Percentiles rank a stretch among this genome's conserved stretches.
These are phyloP conservation scores for Asbolus verrucosus DNA, from an alignment of 1,140 invertebrate species.

Conservation along the genomic window DNA sequence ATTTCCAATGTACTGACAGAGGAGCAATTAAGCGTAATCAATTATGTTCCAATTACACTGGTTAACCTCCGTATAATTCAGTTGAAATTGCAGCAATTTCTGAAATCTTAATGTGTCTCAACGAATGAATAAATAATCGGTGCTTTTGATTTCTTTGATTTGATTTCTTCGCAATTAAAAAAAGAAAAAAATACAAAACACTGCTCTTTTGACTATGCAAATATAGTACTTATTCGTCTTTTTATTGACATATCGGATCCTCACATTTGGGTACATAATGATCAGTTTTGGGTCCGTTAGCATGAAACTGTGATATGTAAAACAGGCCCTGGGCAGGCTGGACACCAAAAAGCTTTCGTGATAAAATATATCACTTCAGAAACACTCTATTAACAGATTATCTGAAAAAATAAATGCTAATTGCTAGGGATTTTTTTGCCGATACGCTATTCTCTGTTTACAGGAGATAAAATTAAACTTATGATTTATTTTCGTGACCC, in stretches of 20 bases:
- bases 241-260: too few relatives aligned
- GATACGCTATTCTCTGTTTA: conserved; percentile 43
- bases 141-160: too few relatives aligned
- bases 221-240: too few relatives aligned
- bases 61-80: conserved; percentile 28
- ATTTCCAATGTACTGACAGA: conserved; percentile 25
- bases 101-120: too few relatives aligned
- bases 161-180: too few relatives aligned
- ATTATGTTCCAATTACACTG: conserved; percentile 27
- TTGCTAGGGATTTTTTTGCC: conserved; percentile 32
- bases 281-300: too few relatives aligned
- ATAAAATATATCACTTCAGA: conserved; percentile 11
- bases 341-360: conserved; percentile 21
- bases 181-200: too few relatives aligned
- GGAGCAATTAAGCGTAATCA: conserved; percentile 34
- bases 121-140: too few relatives aligned
- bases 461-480: conserved; percentile 52
- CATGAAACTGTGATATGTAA: conserved; percentile 21
- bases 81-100: conserved; percentile 11
- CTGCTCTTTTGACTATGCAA: too few relatives aligned
- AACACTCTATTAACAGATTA: conserved; percentile 43
- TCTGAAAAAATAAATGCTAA: conserved; percentile 44
- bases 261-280: too few relatives aligned
- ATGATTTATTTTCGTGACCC: conserved; percentile 51
- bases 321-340: conserved; percentile 20